These are phyloP conservation scores for Pocota personata DNA, from an alignment of 2,888 invertebrate species.

Conservation along the genomic window DNA sequence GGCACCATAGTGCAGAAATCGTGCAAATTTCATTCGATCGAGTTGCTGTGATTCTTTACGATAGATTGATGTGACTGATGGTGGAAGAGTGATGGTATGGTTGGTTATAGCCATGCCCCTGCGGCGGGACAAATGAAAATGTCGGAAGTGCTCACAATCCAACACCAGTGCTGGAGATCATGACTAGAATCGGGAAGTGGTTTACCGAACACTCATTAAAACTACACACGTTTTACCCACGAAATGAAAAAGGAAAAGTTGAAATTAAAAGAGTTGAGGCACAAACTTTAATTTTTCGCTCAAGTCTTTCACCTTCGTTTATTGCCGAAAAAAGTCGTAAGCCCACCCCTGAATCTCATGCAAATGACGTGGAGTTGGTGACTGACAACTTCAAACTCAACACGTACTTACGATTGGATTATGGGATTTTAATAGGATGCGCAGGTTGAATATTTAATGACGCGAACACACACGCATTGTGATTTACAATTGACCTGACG, in stretches of 20 bases:
- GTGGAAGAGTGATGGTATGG: neutral
- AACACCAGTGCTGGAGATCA: slow-evolving; percentile 20
- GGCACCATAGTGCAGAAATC: slow-evolving; percentile 29
- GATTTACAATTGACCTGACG: slow-evolving; percentile 28
- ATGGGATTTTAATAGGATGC: slow-evolving; percentile 64
- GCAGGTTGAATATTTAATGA: slow-evolving; percentile 39
- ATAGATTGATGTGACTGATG: slow-evolving; percentile 56
- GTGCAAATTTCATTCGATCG: slow-evolving; percentile 54
- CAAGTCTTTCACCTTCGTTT: slow-evolving; percentile 1
- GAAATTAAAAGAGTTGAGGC: slow-evolving; percentile 44
- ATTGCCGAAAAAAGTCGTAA: slow-evolving; percentile 41
- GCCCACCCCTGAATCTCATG: slow-evolving; percentile 10
- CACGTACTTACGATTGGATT: slow-evolving; percentile 54
- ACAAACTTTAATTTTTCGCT: slow-evolving; percentile 28
- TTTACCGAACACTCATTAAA: slow-evolving; percentile 3
- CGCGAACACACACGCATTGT: neutral
- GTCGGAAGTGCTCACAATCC: slow-evolving; percentile 44
- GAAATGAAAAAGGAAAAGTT: neutral
- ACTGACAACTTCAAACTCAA: slow-evolving; percentile 34
- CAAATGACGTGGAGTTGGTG: slow-evolving; percentile 18
- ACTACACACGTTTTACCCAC: slow-evolving; percentile 6
- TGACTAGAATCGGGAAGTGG: slow-evolving; percentile 26
- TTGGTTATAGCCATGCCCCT: neutral
- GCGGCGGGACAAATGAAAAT: slow-evolving; percentile 9
- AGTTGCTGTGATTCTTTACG: slow-evolving; percentile 26